These are phyloP conservation scores for Parapristionchus giblindavisi DNA, from an alignment of 2,888 invertebrate species.

Conservation along the genomic window DNA sequence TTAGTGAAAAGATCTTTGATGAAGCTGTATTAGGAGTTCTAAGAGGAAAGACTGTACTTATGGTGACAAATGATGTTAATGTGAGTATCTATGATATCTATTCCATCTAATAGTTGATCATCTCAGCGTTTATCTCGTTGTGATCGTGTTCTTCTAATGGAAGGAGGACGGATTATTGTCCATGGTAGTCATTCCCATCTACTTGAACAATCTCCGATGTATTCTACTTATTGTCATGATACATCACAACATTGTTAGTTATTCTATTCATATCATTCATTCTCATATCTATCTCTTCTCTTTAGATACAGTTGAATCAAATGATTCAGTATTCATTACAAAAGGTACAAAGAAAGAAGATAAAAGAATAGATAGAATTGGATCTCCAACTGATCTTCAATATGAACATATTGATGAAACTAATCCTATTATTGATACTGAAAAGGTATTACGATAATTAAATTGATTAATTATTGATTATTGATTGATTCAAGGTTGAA, in stretches of 20 bases:
- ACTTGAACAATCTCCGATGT: conserved; percentile 58
- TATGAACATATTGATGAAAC: conserved; percentile 38
- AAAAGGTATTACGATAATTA: conserved; percentile 21
- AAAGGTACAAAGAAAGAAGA: background rate
- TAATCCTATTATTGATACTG: conserved; percentile 28
- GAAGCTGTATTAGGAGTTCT: conserved; percentile 70
- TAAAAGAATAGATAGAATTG: conserved; percentile 22
- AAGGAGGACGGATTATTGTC: conserved; percentile 75
- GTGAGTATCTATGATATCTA: conserved; percentile 47
- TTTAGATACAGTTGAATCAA: conserved; percentile 29
- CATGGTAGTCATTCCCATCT: conserved; percentile 75
- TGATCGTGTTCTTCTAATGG: conserved; percentile 76
- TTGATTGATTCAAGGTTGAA: conserved; percentile 21
- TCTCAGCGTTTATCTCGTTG: conserved; percentile 75
- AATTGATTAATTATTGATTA: background rate
- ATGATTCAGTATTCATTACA: conserved; percentile 8
- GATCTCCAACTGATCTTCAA: conserved; percentile 30
- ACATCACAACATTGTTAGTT: conserved; percentile 30
- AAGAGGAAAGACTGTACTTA: conserved; percentile 70
- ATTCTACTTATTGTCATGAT: conserved; percentile 41
- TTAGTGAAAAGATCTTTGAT: conserved; percentile 74
- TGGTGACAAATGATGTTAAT: conserved; percentile 71
- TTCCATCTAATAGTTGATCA: background rate
- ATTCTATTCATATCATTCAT: background rate
- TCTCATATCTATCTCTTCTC: background rate